These are phyloP conservation scores for Hipposideros armiger DNA, from an alignment of 2,113 vertebrate species.

Conservation along the genomic window DNA sequence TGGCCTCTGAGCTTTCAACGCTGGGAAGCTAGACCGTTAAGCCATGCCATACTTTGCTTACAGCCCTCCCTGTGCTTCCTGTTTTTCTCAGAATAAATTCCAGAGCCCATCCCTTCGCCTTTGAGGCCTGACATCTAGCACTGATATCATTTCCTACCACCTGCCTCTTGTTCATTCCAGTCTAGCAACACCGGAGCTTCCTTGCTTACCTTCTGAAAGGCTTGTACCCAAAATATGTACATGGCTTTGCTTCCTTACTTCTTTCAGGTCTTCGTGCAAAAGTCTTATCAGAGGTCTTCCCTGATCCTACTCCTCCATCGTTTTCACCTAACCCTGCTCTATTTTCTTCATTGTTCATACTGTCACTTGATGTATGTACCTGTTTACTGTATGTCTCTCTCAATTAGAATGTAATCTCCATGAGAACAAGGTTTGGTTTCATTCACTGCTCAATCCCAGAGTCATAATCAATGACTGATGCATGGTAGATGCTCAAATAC, in stretches of 20 bases:
- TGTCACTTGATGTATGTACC: neutral
- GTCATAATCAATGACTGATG: conserved; percentile 5
- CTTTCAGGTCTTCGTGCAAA: neutral
- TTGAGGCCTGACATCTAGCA: neutral
- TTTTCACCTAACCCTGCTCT: neutral
- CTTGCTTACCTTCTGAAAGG: neutral
- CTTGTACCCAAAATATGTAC: neutral
- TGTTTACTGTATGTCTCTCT: neutral
- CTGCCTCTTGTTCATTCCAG: neutral
- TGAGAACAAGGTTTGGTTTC: neutral
- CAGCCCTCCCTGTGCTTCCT: conserved; percentile 5
- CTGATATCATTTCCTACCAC: neutral
- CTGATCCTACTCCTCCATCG: neutral
- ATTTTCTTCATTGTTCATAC: neutral
- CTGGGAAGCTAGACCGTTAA: neutral
- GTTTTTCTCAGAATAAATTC: conserved; percentile 25
- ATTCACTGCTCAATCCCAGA: neutral
- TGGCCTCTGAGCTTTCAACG: neutral
- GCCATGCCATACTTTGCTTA: neutral
- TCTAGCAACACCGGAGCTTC: neutral
- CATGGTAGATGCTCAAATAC: neutral
- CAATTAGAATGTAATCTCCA: neutral
- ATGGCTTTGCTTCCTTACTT: neutral
- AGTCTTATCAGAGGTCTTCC: neutral
- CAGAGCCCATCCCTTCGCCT: neutral